These are phyloP conservation scores for Ameiurus melas DNA, from an alignment of 2,113 vertebrate genomes.

Conservation along the genomic window DNA sequence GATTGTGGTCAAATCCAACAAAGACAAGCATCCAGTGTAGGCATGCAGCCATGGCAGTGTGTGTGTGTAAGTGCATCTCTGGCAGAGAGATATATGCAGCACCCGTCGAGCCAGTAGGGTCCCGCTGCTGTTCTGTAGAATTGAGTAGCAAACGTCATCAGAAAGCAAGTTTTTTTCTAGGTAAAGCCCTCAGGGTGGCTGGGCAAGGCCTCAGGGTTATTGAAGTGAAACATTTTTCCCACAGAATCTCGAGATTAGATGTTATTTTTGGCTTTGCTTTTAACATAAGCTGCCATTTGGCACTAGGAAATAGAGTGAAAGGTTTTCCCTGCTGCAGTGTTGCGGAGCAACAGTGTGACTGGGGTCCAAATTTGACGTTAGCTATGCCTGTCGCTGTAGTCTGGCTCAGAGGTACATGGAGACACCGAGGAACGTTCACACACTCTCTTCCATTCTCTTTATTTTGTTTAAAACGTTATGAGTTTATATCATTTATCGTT, in stretches of 20 bases:
- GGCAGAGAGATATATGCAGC: slow-evolving; percentile 10
- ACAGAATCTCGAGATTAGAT: slow-evolving; percentile 14
- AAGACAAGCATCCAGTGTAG: neutral
- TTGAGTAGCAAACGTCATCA: neutral
- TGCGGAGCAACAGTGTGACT: slow-evolving; percentile 50
- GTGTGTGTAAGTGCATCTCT: neutral
- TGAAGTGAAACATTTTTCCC: neutral
- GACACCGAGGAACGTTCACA: neutral
- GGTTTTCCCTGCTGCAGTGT: slow-evolving; percentile 38
- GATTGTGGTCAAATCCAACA: slow-evolving; percentile 9
- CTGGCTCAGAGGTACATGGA: neutral
- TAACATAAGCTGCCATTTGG: slow-evolving; percentile 25
- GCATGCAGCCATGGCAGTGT: neutral
- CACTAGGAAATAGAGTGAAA: neutral
- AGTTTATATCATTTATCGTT: neutral
- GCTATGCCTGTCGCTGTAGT: slow-evolving; percentile 21
- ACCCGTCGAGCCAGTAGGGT: neutral
- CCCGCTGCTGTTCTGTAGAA: neutral
- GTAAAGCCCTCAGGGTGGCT: neutral
- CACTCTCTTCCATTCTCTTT: neutral
- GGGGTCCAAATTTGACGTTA: slow-evolving; percentile 42
- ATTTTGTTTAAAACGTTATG: neutral
- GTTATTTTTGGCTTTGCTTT: slow-evolving; percentile 34
- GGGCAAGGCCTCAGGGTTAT: neutral
- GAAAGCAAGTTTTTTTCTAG: neutral